phyloP scores from a whole-genome alignment of 2,888 invertebrate genomes.

The Drosophila greeni region DNA sequence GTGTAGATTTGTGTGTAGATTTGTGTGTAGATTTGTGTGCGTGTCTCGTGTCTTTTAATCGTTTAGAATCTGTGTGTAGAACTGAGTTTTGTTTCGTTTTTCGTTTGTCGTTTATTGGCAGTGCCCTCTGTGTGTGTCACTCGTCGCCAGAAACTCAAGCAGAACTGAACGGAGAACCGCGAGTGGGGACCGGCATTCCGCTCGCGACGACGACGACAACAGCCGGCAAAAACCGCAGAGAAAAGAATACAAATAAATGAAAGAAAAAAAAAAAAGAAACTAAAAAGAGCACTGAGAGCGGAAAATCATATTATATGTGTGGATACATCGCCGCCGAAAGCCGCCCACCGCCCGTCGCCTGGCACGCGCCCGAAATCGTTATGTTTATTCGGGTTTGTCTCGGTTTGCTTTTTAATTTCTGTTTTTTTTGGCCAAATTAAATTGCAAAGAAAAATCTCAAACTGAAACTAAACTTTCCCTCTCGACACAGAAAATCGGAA shows the following conservation, averaged over 20 bases:
- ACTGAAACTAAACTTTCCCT: conserved; percentile 39
- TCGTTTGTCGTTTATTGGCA: conserved; percentile 37
- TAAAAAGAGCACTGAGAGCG: conserved; percentile 33
- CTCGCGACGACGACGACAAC: conserved; percentile 48
- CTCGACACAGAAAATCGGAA: conserved; percentile 14
- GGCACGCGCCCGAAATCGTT: conserved; percentile 45
- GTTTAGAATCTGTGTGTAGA: conserved; percentile 57
- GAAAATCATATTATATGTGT: conserved; percentile 25
- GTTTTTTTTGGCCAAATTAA: conserved; percentile 44
- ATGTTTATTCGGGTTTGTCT: conserved; percentile 21
- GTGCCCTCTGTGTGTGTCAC: conserved; percentile 59
- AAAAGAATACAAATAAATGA: conserved; percentile 9
- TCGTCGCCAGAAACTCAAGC: conserved; percentile 72
- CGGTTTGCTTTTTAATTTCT: background rate
- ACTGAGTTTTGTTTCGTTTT: conserved; percentile 48
- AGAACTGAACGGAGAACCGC: conserved; percentile 60
- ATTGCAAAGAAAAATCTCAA: conserved; percentile 18
- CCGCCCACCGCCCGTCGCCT: conserved; percentile 26
- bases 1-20: conserved; percentile 19
- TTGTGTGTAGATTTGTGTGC: conserved; percentile 17
- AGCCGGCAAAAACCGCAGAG: conserved; percentile 54
- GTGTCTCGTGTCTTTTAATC: conserved; percentile 51
- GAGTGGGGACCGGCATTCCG: conserved; percentile 46
- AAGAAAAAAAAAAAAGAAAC: conserved; percentile 3
- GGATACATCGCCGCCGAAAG: conserved; percentile 6